Percentiles rank a stretch among this genome's conserved stretches.
Conservation (phyloP, 1,140 invertebrate genomes). For the Augochlora pura region DNA sequence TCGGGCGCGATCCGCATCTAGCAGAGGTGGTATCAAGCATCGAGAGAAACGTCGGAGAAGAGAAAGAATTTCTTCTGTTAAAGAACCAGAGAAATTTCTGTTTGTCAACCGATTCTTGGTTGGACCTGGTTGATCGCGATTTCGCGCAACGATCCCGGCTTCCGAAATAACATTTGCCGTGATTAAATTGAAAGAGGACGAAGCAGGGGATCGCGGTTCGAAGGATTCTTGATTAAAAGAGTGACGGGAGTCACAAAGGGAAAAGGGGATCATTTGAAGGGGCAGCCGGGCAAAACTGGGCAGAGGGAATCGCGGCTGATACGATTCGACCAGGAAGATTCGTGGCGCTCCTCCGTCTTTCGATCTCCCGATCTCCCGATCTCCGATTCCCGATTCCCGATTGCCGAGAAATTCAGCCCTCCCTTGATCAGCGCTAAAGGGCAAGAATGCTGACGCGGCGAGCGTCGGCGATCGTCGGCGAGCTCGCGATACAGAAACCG, state of each 20-base stretch:
- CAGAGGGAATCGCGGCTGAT: too few species aligned
- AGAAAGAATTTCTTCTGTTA: too few species aligned
- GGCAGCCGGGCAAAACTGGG: too few species aligned
- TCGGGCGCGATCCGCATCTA: too few species aligned
- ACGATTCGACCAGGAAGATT: slow-evolving; percentile 6
- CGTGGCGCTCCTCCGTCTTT: background rate
- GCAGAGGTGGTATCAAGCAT: too few species aligned
- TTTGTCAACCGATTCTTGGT: too few species aligned
- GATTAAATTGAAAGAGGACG: background rate
- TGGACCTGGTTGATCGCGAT: too few species aligned
- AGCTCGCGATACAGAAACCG: slow-evolving; percentile 25
- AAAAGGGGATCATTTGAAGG: too few species aligned
- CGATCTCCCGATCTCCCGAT: slow-evolving; percentile 5
- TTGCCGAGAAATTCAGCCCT: background rate
- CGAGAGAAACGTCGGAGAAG: too few species aligned
- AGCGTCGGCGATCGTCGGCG: slow-evolving; percentile 12
- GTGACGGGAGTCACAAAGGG: background rate
- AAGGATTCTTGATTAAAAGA: background rate
- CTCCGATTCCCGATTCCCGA: slow-evolving; percentile 3
- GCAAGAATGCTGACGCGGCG: slow-evolving; percentile 26
- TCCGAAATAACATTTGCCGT: background rate
- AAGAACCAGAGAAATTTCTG: too few species aligned
- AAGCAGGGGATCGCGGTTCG: background rate
- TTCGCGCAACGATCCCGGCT: background rate
- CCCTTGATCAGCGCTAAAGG: slow-evolving; percentile 19